phyloP scores from a whole-genome alignment of 2,797 vertebrate species.

The Gallinago stenura region DNA sequence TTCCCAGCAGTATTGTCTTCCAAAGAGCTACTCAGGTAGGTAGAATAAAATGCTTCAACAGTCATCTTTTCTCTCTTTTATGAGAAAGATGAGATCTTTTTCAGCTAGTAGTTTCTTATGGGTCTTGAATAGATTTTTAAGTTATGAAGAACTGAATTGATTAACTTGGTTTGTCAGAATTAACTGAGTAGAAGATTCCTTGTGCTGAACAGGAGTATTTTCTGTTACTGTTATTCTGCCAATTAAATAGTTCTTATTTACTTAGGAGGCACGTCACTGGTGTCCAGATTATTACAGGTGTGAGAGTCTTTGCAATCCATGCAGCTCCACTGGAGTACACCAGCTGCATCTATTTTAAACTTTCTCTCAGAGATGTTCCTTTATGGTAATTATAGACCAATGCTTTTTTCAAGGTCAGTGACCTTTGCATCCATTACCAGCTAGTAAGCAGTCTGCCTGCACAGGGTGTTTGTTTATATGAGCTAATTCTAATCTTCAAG shows the following conservation, averaged over 20 bases:
- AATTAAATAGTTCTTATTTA: background rate
- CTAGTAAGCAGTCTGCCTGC: background rate
- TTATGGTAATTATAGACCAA: background rate
- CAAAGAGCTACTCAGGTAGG: background rate
- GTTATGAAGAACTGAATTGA: background rate
- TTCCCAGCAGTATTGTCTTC: background rate
- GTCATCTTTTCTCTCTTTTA: background rate
- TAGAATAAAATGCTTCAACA: background rate
- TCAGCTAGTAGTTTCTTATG: background rate
- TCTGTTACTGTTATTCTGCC: background rate
- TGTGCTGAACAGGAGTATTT: background rate
- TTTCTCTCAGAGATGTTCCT: background rate
- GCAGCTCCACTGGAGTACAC: background rate
- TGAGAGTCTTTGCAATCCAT: background rate
- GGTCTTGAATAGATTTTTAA: background rate
- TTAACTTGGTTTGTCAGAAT: background rate
- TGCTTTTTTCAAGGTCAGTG: background rate
- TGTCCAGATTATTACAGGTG: background rate
- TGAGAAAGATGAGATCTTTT: background rate
- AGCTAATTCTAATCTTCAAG: background rate
- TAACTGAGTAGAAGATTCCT: background rate
- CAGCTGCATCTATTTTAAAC: background rate
- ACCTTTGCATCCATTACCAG: background rate
- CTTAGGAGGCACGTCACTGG: background rate
- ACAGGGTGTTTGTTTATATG: background rate